Percentiles rank a stretch among this genome's conserved stretches.
phyloP scores from a whole-genome alignment of 2,888 invertebrate species.

The Galerucella pusilla region DNA sequence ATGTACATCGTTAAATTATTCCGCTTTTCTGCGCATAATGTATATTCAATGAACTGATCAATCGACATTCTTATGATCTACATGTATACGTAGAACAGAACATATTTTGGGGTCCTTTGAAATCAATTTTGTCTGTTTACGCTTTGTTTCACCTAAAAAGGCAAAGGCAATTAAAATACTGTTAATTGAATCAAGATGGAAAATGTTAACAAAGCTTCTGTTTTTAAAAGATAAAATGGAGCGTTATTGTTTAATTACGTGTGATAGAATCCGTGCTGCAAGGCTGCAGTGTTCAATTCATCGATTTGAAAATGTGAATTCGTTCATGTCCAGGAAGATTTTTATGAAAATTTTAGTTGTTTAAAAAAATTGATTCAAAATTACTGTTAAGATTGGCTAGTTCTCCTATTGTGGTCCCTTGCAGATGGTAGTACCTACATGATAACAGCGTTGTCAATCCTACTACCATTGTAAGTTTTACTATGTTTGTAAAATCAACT shows the following conservation, averaged over 20 bases:
- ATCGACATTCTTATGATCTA: conserved; percentile 59
- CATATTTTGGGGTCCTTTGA: conserved; percentile 43
- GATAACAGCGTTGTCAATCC: too few relatives aligned
- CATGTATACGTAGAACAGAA: conserved; percentile 46
- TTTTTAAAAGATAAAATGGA: conserved; percentile 20
- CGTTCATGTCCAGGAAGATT: not conserved
- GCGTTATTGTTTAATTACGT: conserved; percentile 8
- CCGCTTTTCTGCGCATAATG: conserved; percentile 61
- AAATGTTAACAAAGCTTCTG: conserved; percentile 18
- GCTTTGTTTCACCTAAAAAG: conserved; percentile 43
- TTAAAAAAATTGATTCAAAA: too few relatives aligned
- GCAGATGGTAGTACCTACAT: too few relatives aligned
- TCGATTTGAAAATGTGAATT: not conserved
- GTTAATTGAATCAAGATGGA: conserved; percentile 44
- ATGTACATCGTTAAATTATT: conserved; percentile 64
- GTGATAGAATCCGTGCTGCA: conserved; percentile 13
- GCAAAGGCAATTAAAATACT: conserved; percentile 47
- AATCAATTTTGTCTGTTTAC: conserved; percentile 48
- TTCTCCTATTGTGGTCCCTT: too few relatives aligned
- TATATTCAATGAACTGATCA: conserved; percentile 60
- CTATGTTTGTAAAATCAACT: too few relatives aligned
- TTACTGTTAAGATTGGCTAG: too few relatives aligned
- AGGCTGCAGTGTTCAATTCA: conserved; percentile 8
- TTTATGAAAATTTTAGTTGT: too few relatives aligned
- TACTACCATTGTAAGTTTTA: too few relatives aligned